Evolutionary conservation across 2,797 vertebrate genomes (phyloP).

Genomic region (Antrozous pallidus): DNA sequence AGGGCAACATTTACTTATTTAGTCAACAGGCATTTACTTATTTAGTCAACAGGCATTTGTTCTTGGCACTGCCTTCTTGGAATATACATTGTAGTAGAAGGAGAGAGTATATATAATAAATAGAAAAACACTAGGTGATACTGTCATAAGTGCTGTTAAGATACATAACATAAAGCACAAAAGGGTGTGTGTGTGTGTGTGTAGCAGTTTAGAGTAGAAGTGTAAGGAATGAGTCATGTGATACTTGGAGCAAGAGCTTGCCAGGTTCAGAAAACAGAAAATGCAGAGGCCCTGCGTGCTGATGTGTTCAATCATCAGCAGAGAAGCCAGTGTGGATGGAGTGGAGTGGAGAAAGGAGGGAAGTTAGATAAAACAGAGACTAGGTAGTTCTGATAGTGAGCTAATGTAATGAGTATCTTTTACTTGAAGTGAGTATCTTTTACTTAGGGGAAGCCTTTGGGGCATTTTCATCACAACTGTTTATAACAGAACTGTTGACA

Average conservation of each 20-base stretch:
- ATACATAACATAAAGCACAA: background rate
- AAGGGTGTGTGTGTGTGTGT: background rate
- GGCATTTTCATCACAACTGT: background rate
- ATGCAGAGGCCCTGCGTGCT: background rate
- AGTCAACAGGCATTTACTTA: background rate
- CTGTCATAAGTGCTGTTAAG: background rate
- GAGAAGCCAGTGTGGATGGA: background rate
- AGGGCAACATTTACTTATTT: background rate
- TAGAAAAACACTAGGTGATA: background rate
- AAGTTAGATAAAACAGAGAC: background rate
- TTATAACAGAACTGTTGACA: background rate
- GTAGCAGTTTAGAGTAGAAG: conserved; percentile 7
- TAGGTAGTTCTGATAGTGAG: background rate
- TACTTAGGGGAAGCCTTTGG: background rate
- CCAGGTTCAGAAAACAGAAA: background rate
- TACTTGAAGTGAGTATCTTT: background rate
- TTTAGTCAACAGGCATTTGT: background rate
- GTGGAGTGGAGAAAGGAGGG: background rate
- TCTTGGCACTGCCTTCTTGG: background rate
- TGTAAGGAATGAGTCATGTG: background rate
- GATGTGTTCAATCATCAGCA: background rate
- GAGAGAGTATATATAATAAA: background rate
- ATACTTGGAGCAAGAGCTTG: background rate
- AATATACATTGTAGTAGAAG: background rate
- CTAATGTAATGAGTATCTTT: background rate